phyloP scores from a whole-genome alignment of 1,140 invertebrate genomes.

The Subanguina moxae region DNA sequence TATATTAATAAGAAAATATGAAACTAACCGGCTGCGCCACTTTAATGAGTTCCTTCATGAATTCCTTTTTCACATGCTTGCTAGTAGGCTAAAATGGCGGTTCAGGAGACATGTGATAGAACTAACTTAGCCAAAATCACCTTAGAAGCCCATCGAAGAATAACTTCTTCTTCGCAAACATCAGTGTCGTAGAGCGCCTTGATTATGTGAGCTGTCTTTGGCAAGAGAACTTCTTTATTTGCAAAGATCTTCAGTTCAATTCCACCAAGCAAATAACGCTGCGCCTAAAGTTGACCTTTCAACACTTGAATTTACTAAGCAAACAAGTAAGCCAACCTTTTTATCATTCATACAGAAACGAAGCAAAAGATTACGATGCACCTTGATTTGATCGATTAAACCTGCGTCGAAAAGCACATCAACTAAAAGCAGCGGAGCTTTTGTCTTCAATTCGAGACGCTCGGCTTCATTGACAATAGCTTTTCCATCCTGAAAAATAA shows the following conservation, averaged over 20 bases:
- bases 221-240: slow-evolving; percentile 80
- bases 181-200: slow-evolving; percentile 90
- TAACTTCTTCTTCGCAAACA: slow-evolving; percentile 84
- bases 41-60: slow-evolving; percentile 83
- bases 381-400: slow-evolving; percentile 71
- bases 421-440: too few relatives aligned
- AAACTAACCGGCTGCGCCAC: slow-evolving; percentile 71
- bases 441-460: too few relatives aligned
- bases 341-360: slow-evolving; percentile 60
- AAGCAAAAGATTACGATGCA: slow-evolving; percentile 63
- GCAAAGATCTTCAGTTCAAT: slow-evolving; percentile 67
- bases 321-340: slow-evolving; percentile 30
- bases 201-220: too few relatives aligned
- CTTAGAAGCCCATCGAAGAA: slow-evolving; percentile 90
- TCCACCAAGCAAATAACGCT: slow-evolving; percentile 93
- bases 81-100: slow-evolving; percentile 66
- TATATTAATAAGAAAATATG: not conserved
- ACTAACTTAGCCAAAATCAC: slow-evolving; percentile 62
- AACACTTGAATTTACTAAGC: slow-evolving; percentile 63
- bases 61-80: slow-evolving; percentile 85
- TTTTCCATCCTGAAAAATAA: slow-evolving; percentile 65
- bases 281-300: slow-evolving; percentile 72
- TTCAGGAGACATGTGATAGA: not conserved
- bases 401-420: too few relatives aligned
- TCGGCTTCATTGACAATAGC: slow-evolving; percentile 85